Base-by-base conservation (phyloP, 1,140 invertebrate species). In the Drosophila pseudoananassae region DNA sequence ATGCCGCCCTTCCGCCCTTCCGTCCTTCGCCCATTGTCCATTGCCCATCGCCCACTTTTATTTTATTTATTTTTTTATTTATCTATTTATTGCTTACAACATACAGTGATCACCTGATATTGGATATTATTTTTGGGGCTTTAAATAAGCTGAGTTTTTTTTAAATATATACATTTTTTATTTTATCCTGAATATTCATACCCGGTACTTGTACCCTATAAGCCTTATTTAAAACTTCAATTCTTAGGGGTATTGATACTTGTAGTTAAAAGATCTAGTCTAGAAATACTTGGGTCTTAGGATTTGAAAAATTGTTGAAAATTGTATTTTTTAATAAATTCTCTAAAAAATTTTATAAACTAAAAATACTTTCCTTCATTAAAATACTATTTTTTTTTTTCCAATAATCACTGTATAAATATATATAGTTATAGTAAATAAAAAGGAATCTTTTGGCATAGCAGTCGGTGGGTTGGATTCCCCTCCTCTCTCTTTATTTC, bases 51-150 rank as follows among this genome's bases (percentile, higher is more conserved):
- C 40, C 40, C 40, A 43, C 40, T 43, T 43, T 43, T 43, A 43
- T 7, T 14, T 17, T 43, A 15, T 40, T 40, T 33, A 49, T 33
- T 20, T 31, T 74, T 49, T 54, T 63, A 15, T 5, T 58, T 53
- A 75, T 75, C 71, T 58, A 53, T 76, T 65, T 68, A 58, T 76
- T 66, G 61, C 52, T 68, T 68, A 76, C 58, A 66, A 66, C 58
- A 25, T 68, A 69, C 64, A 38, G 43, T 69, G n/a, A 0, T 9
- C 25, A 25, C n/a, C 10, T 12, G 33, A 36, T 36, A 36, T 36
- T 4, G 8, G 2, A 33, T 33, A 10, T 10, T 10, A 0, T 10
- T 10, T 9, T 33, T 33, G 10, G 8, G 8, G 9, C 8, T 9
- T 1, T 6, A 27, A 27, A 6, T 4, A 27, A 6, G 5, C 6